Evolutionary conservation across 1,140 invertebrate species (phyloP), one percentile per base, ranked within the genome.

Genomic region (Triops cancriformis): DNA sequence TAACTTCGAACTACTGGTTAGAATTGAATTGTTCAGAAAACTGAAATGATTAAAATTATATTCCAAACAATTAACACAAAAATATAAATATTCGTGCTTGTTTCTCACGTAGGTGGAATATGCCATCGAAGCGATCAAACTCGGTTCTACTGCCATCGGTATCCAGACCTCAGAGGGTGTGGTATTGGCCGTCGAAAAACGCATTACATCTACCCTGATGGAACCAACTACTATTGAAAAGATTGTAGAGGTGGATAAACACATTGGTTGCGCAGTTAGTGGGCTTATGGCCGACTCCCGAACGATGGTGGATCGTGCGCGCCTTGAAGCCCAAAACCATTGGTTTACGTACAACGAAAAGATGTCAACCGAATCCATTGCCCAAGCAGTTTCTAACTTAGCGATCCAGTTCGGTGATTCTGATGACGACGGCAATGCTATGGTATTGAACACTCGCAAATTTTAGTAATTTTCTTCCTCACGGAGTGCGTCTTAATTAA

Each of bases 101-200:
- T 80, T 64, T 64, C 77, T 23, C 72, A 51, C n/a, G n/a, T 72
- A 87, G 86, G 97, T 99, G 12, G 98, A 99, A 88, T 99, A 99
- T 91, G 98, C 98, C 6, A 99, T 99, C 83, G 98, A 99, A 88
- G 98, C 98, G 6, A 99, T 99, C 78, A 99, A 99, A 89, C 87
- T 99, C 45, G 98, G 98, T 1, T 98, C 97, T 11, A 99, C 98
- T 43, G 97, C 96, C 12, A 99, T 99, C 84, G 98, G 97, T 26
- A 99, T 99, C 80, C 93, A 94, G 80, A 98, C 97, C 2, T 88
- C 88, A 1, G 96, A 99, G 87, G 98, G 89, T 27, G 94, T 99
- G 73, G 93, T 99, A 41, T 86, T 99, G 79, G 98, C 97, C 26
- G 98, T 98, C 2, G 98, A 99, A 83, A 99, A 99, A 84, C 90